phyloP scores from a whole-genome alignment of 1,140 invertebrate species.

The Drosophila sulfurigaster region DNA sequence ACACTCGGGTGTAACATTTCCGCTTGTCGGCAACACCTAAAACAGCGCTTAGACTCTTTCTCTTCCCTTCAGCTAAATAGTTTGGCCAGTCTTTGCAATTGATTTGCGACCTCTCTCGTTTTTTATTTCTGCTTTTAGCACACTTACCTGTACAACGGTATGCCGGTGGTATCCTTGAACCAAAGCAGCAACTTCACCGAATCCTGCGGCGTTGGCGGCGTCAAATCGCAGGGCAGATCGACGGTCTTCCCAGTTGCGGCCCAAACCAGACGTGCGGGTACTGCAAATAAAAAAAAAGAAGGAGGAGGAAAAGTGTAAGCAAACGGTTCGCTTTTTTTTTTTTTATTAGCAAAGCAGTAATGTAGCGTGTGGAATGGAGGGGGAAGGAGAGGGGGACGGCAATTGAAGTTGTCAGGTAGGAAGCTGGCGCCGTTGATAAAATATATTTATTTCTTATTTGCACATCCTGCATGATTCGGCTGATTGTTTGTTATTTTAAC shows the following conservation, averaged over 20 bases:
- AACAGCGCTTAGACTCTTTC: constrained; percentile 7
- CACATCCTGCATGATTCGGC: constrained; percentile 80
- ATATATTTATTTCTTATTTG: constrained; percentile 84
- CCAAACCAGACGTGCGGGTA: constrained; percentile 89
- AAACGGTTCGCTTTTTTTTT: constrained; percentile 12
- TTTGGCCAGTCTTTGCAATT: constrained; percentile 46
- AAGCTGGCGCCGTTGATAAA: constrained; percentile 49
- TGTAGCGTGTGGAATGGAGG: neutral
- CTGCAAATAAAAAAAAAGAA: constrained; percentile 82
- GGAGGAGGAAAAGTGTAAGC: constrained; percentile 16
- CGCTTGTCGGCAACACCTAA: constrained; percentile 29
- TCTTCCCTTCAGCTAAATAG: constrained; percentile 33
- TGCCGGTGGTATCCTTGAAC: constrained; percentile 93
- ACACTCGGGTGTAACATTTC: constrained; percentile 41
- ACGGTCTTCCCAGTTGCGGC: constrained; percentile 90
- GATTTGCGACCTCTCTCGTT: constrained; percentile 33
- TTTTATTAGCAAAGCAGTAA: constrained; percentile 44
- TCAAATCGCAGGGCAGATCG: constrained; percentile 92
- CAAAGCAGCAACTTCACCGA: constrained; percentile 92
- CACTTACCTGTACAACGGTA: constrained; percentile 92
- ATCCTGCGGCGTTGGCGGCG: constrained; percentile 89
- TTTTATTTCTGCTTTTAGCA: neutral
- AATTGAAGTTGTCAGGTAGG: constrained; percentile 50
- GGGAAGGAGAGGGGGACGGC: neutral
- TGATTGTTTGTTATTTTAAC: constrained; percentile 84